These are phyloP conservation scores for Dermatemys mawii DNA, from an alignment of 2,113 vertebrate species.

Conservation along the genomic window DNA sequence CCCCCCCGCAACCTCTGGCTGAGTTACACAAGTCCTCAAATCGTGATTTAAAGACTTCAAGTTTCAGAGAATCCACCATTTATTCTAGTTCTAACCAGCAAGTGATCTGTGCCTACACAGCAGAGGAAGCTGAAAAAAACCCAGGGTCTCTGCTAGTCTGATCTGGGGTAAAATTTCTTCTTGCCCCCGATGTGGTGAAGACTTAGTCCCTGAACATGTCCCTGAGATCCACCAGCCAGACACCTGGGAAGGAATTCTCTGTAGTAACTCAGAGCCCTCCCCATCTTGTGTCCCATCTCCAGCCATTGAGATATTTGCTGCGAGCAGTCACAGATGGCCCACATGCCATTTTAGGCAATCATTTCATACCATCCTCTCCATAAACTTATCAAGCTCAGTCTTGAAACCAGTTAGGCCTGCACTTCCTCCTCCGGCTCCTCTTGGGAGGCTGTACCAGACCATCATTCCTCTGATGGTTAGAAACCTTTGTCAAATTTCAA, in stretches of 20 bases:
- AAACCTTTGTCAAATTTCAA: neutral
- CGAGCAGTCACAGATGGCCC: neutral
- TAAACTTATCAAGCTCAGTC: neutral
- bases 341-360: neutral
- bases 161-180: neutral
- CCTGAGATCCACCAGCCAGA: neutral
- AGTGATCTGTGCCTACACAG: neutral
- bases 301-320: neutral
- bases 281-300: neutral
- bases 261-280: neutral
- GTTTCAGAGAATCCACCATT: neutral
- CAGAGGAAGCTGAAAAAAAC: neutral
- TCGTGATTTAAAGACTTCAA: neutral
- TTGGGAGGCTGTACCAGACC: too few relatives aligned
- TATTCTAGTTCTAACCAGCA: neutral
- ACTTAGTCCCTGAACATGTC: neutral
- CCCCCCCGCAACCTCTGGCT: neutral
- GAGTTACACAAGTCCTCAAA: neutral
- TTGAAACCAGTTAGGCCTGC: neutral
- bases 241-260: neutral
- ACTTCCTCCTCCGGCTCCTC: too few relatives aligned
- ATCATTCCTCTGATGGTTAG: neutral
- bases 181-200: neutral
- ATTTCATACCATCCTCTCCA: neutral
- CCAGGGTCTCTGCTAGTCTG: neutral